Percentiles rank a stretch among this genome's conserved stretches.
phyloP scores from a whole-genome alignment of 2,888 invertebrate genomes.

The Acanthosepion esculentum region DNA sequence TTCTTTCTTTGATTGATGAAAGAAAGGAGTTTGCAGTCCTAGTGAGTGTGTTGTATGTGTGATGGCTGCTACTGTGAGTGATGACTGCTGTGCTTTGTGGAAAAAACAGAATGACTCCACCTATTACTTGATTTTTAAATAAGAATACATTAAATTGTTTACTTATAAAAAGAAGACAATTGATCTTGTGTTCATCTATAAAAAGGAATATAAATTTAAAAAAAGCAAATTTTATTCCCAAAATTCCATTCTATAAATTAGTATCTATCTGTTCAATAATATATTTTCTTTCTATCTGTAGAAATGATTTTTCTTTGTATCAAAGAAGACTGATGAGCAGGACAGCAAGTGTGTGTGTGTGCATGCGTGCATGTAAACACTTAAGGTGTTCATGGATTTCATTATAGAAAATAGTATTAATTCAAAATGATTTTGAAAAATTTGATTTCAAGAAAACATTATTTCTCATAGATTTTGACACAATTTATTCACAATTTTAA shows the following conservation, averaged over 20 bases:
- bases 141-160: not conserved
- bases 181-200: not conserved
- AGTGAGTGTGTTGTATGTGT: not conserved
- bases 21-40: not conserved
- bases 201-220: not conserved
- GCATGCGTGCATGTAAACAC: not conserved
- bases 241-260: not conserved
- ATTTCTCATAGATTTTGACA: not conserved
- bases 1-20: constrained; percentile 33
- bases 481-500: constrained; percentile 8
- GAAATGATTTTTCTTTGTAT: too few species aligned
- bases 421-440: not conserved
- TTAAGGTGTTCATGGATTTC: not conserved
- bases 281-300: not conserved
- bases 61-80: not conserved
- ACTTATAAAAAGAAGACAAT: not conserved
- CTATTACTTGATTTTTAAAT: not conserved
- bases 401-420: not conserved
- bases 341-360: not conserved
- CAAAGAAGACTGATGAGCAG: not conserved
- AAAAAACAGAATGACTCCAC: not conserved
- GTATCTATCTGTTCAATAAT: not conserved
- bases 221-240: not conserved
- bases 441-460: not conserved
- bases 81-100: not conserved